A percentile compares a stretch with the other conserved stretches of the same genome.
Evolutionary conservation across 2,888 invertebrate species (phyloP).

Genomic region (Ichneumoninae sp.): DNA sequence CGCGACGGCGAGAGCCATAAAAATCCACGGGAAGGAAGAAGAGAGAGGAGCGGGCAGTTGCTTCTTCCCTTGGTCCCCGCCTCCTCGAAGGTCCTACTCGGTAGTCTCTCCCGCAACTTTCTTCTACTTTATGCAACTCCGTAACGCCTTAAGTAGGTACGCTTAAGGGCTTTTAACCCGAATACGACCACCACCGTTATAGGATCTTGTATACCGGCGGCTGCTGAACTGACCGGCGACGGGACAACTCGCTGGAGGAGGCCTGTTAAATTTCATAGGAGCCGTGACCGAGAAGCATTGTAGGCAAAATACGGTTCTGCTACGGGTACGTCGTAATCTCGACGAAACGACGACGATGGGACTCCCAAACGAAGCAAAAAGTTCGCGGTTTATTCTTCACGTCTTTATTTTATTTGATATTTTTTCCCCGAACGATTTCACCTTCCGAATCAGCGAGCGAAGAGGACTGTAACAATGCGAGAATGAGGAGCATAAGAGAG

Average conservation of each 20-base stretch:
- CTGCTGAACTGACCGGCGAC: slow-evolving; percentile 12
- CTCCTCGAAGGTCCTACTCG: slow-evolving; percentile 49
- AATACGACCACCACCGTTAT: slow-evolving; percentile 68
- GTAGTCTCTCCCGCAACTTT: slow-evolving; percentile 68
- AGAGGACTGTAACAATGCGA: slow-evolving; percentile 23
- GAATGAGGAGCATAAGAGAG: slow-evolving; percentile 19
- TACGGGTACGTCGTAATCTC: slow-evolving; percentile 64
- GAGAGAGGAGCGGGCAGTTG: slow-evolving; percentile 2
- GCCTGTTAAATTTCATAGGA: slow-evolving; percentile 77
- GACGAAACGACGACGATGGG: slow-evolving; percentile 55
- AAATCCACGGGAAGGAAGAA: slow-evolving; percentile 35
- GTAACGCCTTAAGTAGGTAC: slow-evolving; percentile 70
- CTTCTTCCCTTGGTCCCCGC: background rate
- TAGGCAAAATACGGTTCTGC: slow-evolving; percentile 75
- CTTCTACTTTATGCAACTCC: slow-evolving; percentile 73
- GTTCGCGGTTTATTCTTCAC: slow-evolving; percentile 42
- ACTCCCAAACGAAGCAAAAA: slow-evolving; percentile 40
- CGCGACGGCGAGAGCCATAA: slow-evolving; percentile 64
- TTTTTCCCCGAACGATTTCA: slow-evolving; percentile 34
- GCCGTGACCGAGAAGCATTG: slow-evolving; percentile 74
- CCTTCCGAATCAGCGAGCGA: slow-evolving; percentile 22
- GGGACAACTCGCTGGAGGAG: slow-evolving; percentile 49
- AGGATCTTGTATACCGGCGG: slow-evolving; percentile 53
- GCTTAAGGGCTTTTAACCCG: slow-evolving; percentile 69
- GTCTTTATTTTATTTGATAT: slow-evolving; percentile 19